phyloP scores from a whole-genome alignment of 1,140 invertebrate genomes.

The Plectrocnemia conspersa region DNA sequence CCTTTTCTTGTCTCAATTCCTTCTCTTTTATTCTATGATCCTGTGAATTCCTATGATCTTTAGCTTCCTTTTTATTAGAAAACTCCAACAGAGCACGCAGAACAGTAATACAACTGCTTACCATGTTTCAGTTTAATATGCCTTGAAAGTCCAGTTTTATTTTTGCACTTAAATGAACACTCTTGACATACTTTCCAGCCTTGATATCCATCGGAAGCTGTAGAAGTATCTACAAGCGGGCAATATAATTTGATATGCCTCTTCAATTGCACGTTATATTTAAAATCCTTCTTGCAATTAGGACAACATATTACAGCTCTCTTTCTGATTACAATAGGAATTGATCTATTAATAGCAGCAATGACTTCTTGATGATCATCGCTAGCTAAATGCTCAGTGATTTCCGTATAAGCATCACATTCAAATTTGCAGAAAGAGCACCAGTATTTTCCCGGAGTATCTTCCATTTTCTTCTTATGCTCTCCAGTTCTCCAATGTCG shows the following conservation, averaged over 20 bases:
- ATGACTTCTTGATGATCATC: constrained; percentile 65
- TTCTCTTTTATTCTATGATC: constrained; percentile 56
- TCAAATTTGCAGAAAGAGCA: constrained; percentile 74
- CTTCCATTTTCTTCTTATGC: constrained; percentile 53
- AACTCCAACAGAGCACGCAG: constrained; percentile 63
- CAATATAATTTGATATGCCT: constrained; percentile 55
- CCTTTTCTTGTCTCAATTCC: constrained; percentile 45
- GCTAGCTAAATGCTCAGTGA: constrained; percentile 66
- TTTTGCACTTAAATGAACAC: constrained; percentile 56
- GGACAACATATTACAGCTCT: constrained; percentile 58
- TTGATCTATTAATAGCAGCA: constrained; percentile 68
- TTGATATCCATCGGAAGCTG: constrained; percentile 62
- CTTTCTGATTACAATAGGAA: constrained; percentile 73
- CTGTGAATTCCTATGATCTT: constrained; percentile 60
- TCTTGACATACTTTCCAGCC: constrained; percentile 55
- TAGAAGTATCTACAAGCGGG: constrained; percentile 46
- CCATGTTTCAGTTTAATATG: constrained; percentile 57
- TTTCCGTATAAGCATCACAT: constrained; percentile 58
- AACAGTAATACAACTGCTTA: constrained; percentile 60
- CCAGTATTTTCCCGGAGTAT: constrained; percentile 59
- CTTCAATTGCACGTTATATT: constrained; percentile 66
- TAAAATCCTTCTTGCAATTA: constrained; percentile 59
- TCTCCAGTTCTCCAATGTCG: constrained; percentile 66
- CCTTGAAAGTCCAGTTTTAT: constrained; percentile 60
- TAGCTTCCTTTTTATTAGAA: constrained; percentile 55